These are phyloP conservation scores for Saccopteryx bilineata DNA, from an alignment of 2,113 vertebrate species.

Conservation along the genomic window DNA sequence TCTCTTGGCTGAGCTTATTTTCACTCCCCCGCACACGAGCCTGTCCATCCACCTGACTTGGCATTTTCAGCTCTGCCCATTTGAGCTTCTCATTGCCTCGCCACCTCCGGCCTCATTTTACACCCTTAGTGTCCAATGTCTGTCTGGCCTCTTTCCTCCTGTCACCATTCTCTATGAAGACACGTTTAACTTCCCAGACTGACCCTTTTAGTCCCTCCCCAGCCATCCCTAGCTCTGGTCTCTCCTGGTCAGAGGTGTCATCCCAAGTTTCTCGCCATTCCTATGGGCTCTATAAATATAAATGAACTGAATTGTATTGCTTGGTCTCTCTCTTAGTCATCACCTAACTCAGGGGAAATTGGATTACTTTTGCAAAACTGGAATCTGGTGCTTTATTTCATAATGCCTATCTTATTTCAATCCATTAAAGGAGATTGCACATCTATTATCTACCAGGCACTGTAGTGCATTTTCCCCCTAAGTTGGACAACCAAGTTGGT, in stretches of 20 bases:
- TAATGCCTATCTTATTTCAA: background rate
- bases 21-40: too few relatives aligned
- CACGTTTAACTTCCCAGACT: background rate
- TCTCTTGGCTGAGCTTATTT: background rate
- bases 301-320: background rate
- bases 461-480: accelerated
- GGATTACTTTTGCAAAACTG: background rate
- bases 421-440: background rate
- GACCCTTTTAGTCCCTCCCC: background rate
- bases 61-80: background rate
- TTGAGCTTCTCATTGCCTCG: background rate
- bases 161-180: background rate
- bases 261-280: background rate
- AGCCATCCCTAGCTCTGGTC: background rate
- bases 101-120: background rate
- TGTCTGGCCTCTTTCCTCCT: background rate
- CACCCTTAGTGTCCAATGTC: background rate
- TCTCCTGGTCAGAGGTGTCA: background rate
- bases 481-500: background rate
- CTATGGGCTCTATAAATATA: background rate
- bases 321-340: background rate
- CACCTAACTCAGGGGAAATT: background rate
- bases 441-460: background rate
- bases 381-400: background rate
- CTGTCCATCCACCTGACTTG: background rate